Conservation (phyloP, 2,113 vertebrate species). For the pig (Sus scrofa) region T2T-Sscrofa CM000828.6:37757001-37757500, state of each 20-base stretch:
- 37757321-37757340: background rate
- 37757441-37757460: background rate
- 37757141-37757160: background rate
- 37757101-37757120: constrained; percentile 3
- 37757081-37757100: constrained; percentile 58
- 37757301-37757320: background rate
- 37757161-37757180: background rate
- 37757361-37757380: background rate
- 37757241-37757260: background rate
- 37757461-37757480: background rate
- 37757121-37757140: background rate
- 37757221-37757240: background rate
- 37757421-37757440: background rate
- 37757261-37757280: background rate
- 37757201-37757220: background rate
- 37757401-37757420: constrained; percentile 38
- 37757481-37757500: background rate
- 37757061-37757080: constrained; percentile 44
- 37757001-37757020: background rate
- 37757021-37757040: constrained; percentile 45
- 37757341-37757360: background rate
- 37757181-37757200: background rate
- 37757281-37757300: background rate
- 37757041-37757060: constrained; percentile 48
- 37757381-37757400: background rate